phyloP scores from a whole-genome alignment of 2,888 invertebrate species.

The Gastracanthus pulcherrimus region DNA sequence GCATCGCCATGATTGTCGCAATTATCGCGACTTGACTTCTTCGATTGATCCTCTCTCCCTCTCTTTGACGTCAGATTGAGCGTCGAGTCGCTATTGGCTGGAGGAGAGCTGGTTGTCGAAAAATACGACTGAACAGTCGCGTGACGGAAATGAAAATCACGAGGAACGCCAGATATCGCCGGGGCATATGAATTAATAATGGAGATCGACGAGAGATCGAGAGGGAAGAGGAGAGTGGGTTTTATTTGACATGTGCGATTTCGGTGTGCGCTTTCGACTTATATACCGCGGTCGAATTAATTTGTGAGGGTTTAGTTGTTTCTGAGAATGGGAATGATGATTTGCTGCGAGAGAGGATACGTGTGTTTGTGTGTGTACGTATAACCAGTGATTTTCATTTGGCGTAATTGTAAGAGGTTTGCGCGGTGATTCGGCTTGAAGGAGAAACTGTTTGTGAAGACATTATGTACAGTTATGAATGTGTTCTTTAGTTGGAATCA shows the following conservation, averaged over 20 bases:
- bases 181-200: not conserved
- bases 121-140: not conserved
- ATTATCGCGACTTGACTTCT: conserved; percentile 75
- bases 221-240: too few species aligned
- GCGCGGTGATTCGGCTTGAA: not conserved
- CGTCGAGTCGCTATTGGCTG: too few species aligned
- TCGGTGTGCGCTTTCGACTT: too few species aligned
- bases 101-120: not conserved
- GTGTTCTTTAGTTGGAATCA: not conserved
- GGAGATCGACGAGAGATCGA: not conserved
- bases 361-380: too few species aligned
- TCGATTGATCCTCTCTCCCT: conserved; percentile 73
- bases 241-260: conserved; percentile 12
- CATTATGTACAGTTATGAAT: not conserved
- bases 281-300: not conserved
- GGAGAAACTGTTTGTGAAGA: not conserved
- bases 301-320: not conserved
- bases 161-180: not conserved
- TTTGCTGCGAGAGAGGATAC: too few species aligned
- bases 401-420: not conserved
- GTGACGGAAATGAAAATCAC: not conserved
- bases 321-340: not conserved
- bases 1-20: conserved; percentile 73
- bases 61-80: conserved; percentile 65
- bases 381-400: not conserved